Base-by-base conservation (phyloP, 1,140 invertebrate genomes). In the Aphidius ervi region DNA sequence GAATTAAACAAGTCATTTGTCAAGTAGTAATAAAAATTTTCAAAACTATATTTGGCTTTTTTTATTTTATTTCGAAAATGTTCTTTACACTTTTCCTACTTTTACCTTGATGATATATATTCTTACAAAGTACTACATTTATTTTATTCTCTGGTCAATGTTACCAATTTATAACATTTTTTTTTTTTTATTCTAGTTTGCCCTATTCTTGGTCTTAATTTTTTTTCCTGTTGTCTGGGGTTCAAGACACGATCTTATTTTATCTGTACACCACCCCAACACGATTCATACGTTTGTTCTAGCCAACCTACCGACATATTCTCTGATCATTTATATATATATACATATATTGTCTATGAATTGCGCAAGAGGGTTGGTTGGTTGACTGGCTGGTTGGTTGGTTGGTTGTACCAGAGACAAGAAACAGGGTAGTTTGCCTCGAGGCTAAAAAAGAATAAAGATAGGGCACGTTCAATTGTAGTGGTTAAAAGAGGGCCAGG, bases 241-340 rank as follows among this genome's bases (percentile, higher is more conserved):
- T 67, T 58, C 53, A 53, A 67, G 74, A 77, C 75, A 76, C 74
- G 75, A 76, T 75, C 74, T 76, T 73, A 75, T 78, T 78, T 78
- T 76, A 77, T 76, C 74, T 74, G 37, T 37, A 56, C 58, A 50
- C 16, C 62, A 68, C 67, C 70, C 74, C 74, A 72, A 73, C 71
- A 76, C 65, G 73, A 75, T 68, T 67, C 68, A 67, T 31, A 49
- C 74, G 74, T 75, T 75, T 77, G 75, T 77, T 47, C 23, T 31
- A 31, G 23, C 4, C 23, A 31, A 31, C 23, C 23, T 31, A 31
- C 23, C 23, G 4, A 31, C 23, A 31, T 31, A 31, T 31, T 31
- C 23, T 31, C 23, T 31, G 23, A 31, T 31, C 23, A 31, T 31
- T 31, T 31, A 31, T 31, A 31, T 31, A 31, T 16, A 31, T 4